Evolutionary conservation across 2,888 invertebrate species (phyloP).

Genomic region (Macrophya alboannulata): DNA sequence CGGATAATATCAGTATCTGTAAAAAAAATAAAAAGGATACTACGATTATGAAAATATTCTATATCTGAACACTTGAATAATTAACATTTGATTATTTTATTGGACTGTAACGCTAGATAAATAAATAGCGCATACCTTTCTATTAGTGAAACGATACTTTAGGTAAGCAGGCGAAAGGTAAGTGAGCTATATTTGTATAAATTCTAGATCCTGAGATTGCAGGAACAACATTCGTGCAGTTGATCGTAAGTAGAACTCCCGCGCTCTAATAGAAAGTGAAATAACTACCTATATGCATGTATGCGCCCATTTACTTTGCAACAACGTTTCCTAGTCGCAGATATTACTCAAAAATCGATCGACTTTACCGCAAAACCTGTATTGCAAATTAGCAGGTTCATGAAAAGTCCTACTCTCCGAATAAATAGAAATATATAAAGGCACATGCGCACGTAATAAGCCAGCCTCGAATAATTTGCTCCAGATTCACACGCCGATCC

Average conservation of each 20-base stretch:
- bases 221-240: constrained; percentile 37
- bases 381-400: not conserved
- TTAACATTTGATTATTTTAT: constrained; percentile 2
- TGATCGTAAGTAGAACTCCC: constrained; percentile 57
- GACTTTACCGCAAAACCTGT: constrained; percentile 20
- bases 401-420: not conserved
- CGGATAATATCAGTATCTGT: constrained; percentile 71
- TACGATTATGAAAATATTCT: not conserved
- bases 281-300: constrained; percentile 57
- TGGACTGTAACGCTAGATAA: constrained; percentile 10
- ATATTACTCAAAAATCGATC: not conserved
- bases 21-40: not conserved
- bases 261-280: constrained; percentile 72
- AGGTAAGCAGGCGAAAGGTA: constrained; percentile 37
- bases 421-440: not conserved
- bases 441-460: not conserved
- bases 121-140: constrained; percentile 23
- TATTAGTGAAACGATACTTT: constrained; percentile 13
- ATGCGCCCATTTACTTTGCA: constrained; percentile 8
- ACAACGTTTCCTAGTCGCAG: constrained; percentile 6
- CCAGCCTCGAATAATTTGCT: not conserved
- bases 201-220: constrained; percentile 26
- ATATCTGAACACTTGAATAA: not conserved
- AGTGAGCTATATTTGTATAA: constrained; percentile 31
- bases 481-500: not conserved